These are phyloP conservation scores for Halichoeres trimaculatus DNA, from an alignment of 2,113 vertebrate genomes.

Conservation along the genomic window DNA sequence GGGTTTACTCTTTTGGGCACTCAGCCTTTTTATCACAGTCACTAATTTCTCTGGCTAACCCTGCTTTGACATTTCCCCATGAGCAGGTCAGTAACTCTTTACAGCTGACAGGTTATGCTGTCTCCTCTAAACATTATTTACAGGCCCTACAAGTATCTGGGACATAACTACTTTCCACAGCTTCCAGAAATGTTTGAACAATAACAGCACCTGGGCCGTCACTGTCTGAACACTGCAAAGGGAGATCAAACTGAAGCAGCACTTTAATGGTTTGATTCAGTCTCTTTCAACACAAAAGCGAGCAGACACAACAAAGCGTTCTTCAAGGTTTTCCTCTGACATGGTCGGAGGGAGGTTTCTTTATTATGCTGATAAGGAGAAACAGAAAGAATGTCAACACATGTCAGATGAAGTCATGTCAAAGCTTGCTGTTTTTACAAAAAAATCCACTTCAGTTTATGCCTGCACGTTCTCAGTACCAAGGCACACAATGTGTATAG, in stretches of 20 bases:
- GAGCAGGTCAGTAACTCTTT: slow-evolving; percentile 1
- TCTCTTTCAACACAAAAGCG: slow-evolving; percentile 23
- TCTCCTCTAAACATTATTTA: too few relatives aligned
- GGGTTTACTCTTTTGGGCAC: too few relatives aligned
- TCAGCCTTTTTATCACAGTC: neutral
- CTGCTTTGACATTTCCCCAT: neutral
- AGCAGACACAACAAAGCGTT: slow-evolving; percentile 63
- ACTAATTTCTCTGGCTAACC: neutral
- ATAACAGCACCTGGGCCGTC: slow-evolving; percentile 36
- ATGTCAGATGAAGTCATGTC: slow-evolving; percentile 47
- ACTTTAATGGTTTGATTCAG: neutral
- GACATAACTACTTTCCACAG: neutral
- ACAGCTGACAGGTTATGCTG: neutral
- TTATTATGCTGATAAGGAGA: slow-evolving; percentile 40
- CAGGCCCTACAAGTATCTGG: neutral
- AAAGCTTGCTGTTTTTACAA: slow-evolving; percentile 45
- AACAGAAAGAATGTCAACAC: slow-evolving; percentile 65
- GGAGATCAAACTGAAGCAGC: neutral
- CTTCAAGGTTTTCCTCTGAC: neutral
- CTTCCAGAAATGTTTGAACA: slow-evolving; percentile 1
- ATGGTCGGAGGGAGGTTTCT: slow-evolving; percentile 3
- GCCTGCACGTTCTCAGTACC: slow-evolving; percentile 8
- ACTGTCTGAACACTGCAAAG: neutral
- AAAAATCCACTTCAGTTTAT: neutral
- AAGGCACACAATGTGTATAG: neutral